Conservation (phyloP, 2,797 vertebrate genomes). For the Pangasius krempfi region DNA sequence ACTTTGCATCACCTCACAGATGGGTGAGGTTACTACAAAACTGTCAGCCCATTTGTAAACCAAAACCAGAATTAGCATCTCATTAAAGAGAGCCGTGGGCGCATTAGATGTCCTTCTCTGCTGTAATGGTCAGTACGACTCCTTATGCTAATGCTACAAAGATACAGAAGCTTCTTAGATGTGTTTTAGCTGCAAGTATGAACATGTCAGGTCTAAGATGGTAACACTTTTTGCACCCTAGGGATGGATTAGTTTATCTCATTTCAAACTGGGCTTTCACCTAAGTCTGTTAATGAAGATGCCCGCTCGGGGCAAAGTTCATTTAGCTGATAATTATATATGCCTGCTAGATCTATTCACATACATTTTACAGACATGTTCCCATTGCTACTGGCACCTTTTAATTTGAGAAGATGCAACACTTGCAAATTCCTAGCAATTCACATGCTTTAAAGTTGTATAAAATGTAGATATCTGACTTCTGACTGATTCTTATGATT, state of each 20-base stretch:
- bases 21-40: constrained; percentile 57
- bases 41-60: constrained; percentile 60
- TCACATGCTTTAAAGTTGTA: neutral
- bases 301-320: neutral
- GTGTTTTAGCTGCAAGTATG: neutral
- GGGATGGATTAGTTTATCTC: neutral
- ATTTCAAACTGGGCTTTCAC: neutral
- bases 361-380: neutral
- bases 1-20: constrained; percentile 61
- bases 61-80: constrained; percentile 54
- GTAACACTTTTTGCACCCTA: neutral
- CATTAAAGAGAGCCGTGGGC: constrained; percentile 38
- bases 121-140: neutral
- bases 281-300: neutral
- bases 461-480: neutral
- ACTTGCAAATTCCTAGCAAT: neutral
- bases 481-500: no score
- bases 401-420: neutral
- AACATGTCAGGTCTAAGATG: neutral
- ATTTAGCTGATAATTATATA: constrained; percentile 3
- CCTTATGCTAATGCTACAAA: neutral
- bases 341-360: neutral
- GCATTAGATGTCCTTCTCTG: constrained; percentile 5
- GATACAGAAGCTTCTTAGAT: neutral
- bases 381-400: neutral